phyloP scores from a whole-genome alignment of 2,888 invertebrate genomes.

The Cenopis cana region DNA sequence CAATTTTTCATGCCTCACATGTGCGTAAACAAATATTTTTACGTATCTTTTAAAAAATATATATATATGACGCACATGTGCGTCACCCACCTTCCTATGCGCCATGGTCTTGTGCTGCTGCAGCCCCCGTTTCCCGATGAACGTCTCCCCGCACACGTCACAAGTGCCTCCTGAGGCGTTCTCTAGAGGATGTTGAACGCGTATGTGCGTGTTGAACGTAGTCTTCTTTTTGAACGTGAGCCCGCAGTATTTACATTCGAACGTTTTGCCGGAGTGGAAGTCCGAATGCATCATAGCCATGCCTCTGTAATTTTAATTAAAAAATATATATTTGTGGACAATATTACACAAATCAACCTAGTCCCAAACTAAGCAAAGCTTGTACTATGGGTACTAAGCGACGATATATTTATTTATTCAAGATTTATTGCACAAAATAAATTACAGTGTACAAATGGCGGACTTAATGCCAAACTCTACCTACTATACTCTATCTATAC shows the following conservation, averaged over 20 bases:
- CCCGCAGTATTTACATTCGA: constrained; percentile 40
- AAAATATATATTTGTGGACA: too few relatives aligned
- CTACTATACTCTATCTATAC: too few relatives aligned
- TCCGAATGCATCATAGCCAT: constrained; percentile 44
- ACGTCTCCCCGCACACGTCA: constrained; percentile 42
- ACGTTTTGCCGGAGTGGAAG: constrained; percentile 41
- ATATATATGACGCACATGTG: not conserved
- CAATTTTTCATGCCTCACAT: not conserved
- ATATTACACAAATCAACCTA: too few relatives aligned
- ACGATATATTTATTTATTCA: too few relatives aligned
- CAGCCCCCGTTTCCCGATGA: constrained; percentile 33
- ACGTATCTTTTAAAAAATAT: too few relatives aligned
- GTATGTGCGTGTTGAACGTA: constrained; percentile 42
- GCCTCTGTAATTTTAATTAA: constrained; percentile 35
- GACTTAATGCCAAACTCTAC: too few relatives aligned
- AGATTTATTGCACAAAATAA: too few relatives aligned
- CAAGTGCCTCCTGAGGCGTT: constrained; percentile 39
- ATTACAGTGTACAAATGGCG: too few relatives aligned
- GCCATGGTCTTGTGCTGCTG: constrained; percentile 43
- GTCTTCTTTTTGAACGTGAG: constrained; percentile 41
- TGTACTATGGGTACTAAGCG: too few relatives aligned
- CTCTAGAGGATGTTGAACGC: constrained; percentile 42
- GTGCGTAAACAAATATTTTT: not conserved
- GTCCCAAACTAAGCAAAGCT: too few relatives aligned
- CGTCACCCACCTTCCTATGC: constrained; percentile 32